phyloP scores from a whole-genome alignment of 1,140 invertebrate species.

The Eriosoma lanigerum region DNA sequence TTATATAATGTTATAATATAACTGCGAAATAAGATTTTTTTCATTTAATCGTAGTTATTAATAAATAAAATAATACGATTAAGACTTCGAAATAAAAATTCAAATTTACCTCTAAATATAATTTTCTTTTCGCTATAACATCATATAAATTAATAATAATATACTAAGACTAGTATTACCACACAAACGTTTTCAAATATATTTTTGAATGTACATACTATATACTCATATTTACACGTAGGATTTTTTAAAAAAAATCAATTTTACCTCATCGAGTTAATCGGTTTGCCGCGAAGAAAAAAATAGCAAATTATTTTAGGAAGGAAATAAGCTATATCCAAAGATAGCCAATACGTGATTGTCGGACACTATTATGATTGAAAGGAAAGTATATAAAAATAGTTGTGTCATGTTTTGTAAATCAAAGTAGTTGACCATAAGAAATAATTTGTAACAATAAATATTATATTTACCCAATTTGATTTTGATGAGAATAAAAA shows the following conservation, averaged over 20 bases:
- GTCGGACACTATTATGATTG: constrained; percentile 2
- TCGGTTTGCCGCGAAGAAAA: not conserved
- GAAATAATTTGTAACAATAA: constrained; percentile 19
- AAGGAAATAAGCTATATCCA: constrained; percentile 11
- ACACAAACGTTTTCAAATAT: not conserved
- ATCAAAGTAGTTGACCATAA: constrained; percentile 31
- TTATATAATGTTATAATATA: too few species aligned
- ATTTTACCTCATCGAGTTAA: not conserved
- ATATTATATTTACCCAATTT: constrained; percentile 26
- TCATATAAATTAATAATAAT: too few species aligned
- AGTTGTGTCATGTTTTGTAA: constrained; percentile 38
- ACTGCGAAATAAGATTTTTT: too few species aligned
- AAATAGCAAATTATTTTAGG: not conserved
- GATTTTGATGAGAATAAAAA: constrained; percentile 30
- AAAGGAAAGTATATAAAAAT: constrained; percentile 37
- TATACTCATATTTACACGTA: too few species aligned
- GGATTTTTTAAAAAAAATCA: not conserved
- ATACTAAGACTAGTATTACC: not conserved
- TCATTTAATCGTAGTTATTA: too few species aligned
- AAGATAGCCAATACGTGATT: not conserved
- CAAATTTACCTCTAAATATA: too few species aligned
- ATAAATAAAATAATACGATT: too few species aligned
- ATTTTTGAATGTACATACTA: too few species aligned
- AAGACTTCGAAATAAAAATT: too few species aligned
- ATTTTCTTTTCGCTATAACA: too few species aligned